These are phyloP conservation scores for Colossoma macropomum DNA, from an alignment of 2,113 vertebrate species.

Conservation along the genomic window DNA sequence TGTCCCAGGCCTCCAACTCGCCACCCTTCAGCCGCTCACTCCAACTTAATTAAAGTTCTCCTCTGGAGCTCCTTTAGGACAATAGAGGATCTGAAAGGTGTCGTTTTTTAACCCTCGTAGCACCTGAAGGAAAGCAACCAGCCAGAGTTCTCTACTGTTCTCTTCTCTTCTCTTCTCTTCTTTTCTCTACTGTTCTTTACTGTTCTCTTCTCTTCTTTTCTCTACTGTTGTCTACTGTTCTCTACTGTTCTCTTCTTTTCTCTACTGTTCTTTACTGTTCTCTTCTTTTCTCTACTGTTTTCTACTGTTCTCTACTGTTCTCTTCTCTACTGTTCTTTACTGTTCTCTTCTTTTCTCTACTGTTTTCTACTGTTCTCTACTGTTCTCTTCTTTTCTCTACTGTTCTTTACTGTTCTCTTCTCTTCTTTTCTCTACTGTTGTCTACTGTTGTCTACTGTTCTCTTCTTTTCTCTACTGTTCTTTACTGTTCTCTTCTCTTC, in stretches of 20 bases:
- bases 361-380: no score
- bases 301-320: not conserved
- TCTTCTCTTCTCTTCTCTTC: not conserved
- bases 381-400: no score
- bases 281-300: not conserved
- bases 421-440: not conserved
- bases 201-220: slow-evolving; percentile 15
- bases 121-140: slow-evolving; percentile 31
- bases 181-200: not conserved
- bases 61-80: slow-evolving; percentile 51
- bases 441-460: not conserved
- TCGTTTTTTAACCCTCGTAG: not conserved
- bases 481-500: not conserved
- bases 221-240: slow-evolving; percentile 7
- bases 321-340: no score
- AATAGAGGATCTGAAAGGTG: slow-evolving; percentile 17
- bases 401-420: not conserved
- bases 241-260: not conserved
- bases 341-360: not conserved
- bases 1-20: slow-evolving; percentile 31
- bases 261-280: not conserved
- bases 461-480: not conserved
- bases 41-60: slow-evolving; percentile 62
- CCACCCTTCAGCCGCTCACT: slow-evolving; percentile 36
- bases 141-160: slow-evolving; percentile 4